These are phyloP conservation scores for Sanderia malayensis DNA, from an alignment of 30 jellyfish, hydroid and myxozoan genomes.

Conservation along the genomic window DNA sequence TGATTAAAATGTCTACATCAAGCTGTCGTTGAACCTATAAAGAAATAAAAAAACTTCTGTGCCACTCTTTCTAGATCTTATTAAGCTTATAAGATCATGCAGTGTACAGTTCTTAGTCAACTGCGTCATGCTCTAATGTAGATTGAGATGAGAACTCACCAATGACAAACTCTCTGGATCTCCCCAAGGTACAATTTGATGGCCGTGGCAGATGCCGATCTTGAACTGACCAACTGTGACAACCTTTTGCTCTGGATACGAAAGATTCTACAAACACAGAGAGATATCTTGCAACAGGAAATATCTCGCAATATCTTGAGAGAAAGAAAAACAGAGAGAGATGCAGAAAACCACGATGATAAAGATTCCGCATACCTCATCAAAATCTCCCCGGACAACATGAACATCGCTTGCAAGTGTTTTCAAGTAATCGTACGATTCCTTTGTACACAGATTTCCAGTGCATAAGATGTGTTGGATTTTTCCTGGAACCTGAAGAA, in stretches of 20 bases:
- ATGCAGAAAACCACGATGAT: too few relatives aligned
- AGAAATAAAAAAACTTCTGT: too few relatives aligned
- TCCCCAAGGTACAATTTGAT: slow-evolving; percentile 99
- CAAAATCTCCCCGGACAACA: slow-evolving; percentile 97
- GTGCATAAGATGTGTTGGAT: slow-evolving; percentile 94
- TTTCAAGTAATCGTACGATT: slow-evolving; percentile 87
- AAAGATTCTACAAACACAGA: slow-evolving; percentile 77
- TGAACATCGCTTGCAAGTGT: slow-evolving; percentile 97
- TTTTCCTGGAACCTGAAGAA: slow-evolving; percentile 91
- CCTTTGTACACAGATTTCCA: slow-evolving; percentile 95
- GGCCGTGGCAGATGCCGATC: slow-evolving; percentile 97
- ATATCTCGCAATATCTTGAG: too few relatives aligned
- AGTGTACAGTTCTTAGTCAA: too few relatives aligned
- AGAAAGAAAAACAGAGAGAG: background rate
- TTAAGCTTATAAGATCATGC: too few relatives aligned
- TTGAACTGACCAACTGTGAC: slow-evolving; percentile 94
- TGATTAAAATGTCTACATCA: slow-evolving; percentile 90
- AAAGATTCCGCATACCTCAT: slow-evolving; percentile 59
- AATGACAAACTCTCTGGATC: slow-evolving; percentile 94
- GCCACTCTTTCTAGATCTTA: too few relatives aligned
- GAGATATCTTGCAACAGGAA: too few relatives aligned
- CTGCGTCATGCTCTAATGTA: too few relatives aligned
- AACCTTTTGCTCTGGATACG: slow-evolving; percentile 96
- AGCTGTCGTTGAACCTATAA: slow-evolving; percentile 98
- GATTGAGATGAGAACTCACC: slow-evolving; percentile 65